Conservation (phyloP, 2,797 vertebrate species). For the Sciurus vulgaris region DNA sequence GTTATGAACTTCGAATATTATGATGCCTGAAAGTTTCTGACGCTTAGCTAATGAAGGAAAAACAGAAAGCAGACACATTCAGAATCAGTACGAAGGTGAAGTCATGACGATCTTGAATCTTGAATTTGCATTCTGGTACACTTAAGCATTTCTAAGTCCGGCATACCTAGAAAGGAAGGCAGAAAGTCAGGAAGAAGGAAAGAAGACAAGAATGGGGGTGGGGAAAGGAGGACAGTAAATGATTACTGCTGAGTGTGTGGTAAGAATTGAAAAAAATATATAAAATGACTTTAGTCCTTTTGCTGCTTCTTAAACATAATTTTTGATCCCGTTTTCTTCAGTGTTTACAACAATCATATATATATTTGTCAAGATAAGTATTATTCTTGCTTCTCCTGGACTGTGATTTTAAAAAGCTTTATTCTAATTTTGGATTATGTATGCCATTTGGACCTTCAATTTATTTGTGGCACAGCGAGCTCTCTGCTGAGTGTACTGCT, state of each 20-base stretch:
- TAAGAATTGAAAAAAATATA: background rate
- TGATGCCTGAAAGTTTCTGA: background rate
- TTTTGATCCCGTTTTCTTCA: background rate
- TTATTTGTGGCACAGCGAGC: constrained; percentile 59
- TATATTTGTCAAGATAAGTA: background rate
- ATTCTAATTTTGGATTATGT: constrained; percentile 55
- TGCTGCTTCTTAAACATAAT: background rate
- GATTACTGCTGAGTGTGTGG: background rate
- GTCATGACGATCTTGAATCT: background rate
- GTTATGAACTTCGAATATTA: background rate
- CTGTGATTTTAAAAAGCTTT: constrained; percentile 21
- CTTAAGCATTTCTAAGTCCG: background rate
- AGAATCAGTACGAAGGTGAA: background rate
- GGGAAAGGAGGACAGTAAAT: background rate
- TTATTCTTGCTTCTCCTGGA: background rate
- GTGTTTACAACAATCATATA: background rate
- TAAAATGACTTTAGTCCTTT: background rate
- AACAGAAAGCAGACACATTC: background rate
- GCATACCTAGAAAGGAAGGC: background rate
- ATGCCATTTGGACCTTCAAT: constrained; percentile 66
- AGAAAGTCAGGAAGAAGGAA: background rate
- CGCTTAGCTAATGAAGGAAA: background rate
- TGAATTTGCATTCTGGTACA: background rate
- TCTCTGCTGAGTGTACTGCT: constrained; percentile 35
- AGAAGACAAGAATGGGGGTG: background rate